Base-by-base conservation (phyloP, 2,888 invertebrate species). In the Odontocolon sp. region DNA sequence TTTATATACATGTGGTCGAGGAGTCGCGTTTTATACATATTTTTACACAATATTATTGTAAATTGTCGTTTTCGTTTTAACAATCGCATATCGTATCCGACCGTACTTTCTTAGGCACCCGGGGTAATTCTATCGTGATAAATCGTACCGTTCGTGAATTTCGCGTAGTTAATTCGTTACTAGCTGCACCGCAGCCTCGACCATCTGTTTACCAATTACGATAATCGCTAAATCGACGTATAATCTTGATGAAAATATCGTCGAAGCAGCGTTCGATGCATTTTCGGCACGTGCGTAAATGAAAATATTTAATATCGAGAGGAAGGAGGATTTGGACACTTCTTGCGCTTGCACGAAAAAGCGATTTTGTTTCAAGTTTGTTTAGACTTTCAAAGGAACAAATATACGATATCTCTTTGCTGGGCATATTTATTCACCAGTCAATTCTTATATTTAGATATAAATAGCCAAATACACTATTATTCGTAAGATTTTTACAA, bases 351-450 rank as follows among this genome's bases (percentile, higher is more conserved):
- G n/a, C 6, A 42, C 21, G 9, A 40, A 18, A 50, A 47, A 61
- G 11, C 21, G 45, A 47, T 11, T n/a, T n/a, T n/a, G n/a, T n/a
- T n/a, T n/a, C n/a, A n/a, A n/a, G n/a, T n/a, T n/a, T n/a, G n/a
- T n/a, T n/a, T n/a, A 61, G 47, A 23, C 9, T 28, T 33, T 63
- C n/a, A 47, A 50, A 63, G 47, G 50, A 63, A 47, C 47, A 50
- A 63, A 18, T 23, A 36, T 75, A 59, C 68, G 72, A 64, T n/a
- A n/a, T 77, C 31, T 81, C 84, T 85, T 86, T 86, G 82, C 84
- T 84, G 83, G 85, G 83, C 85, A 86, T 84, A 84, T 87, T 86
- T 85, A 85, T 87, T 85, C 82, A 83, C 85, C 86, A 85, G 85
- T 84, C 83, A 83, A 84, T 75, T 82, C 83, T 84, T 42, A 59